Conservation (phyloP, 2,888 invertebrate genomes). For the Sylvicola fuscatus region DNA sequence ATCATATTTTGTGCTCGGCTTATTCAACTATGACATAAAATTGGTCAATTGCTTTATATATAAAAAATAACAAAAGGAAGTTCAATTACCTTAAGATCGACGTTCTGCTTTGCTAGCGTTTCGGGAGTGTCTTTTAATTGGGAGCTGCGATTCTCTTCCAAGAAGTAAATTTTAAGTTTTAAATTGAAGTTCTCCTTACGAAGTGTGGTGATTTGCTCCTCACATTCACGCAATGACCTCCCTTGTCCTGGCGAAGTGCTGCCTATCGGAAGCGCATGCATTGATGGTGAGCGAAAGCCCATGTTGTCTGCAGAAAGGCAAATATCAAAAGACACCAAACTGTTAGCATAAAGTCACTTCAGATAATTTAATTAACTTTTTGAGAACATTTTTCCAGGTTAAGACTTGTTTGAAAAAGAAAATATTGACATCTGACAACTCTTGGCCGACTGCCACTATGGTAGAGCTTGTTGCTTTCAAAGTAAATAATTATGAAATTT, state of each 20-base stretch:
- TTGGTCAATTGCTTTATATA: background rate
- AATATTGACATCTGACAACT: too few relatives aligned
- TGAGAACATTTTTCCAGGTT: too few relatives aligned
- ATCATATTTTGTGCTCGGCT: background rate
- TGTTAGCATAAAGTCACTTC: slow-evolving; percentile 2
- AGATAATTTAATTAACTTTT: too few relatives aligned
- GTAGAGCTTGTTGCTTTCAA: too few relatives aligned
- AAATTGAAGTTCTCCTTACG: slow-evolving; percentile 86
- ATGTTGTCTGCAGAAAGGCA: slow-evolving; percentile 13
- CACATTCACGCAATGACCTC: slow-evolving; percentile 72
- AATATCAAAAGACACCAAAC: slow-evolving; percentile 3
- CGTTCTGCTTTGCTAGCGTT: slow-evolving; percentile 34
- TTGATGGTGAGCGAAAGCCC: slow-evolving; percentile 15
- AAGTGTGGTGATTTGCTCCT: slow-evolving; percentile 61
- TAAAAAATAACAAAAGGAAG: background rate
- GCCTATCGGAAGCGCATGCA: slow-evolving; percentile 8
- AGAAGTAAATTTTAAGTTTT: slow-evolving; percentile 74
- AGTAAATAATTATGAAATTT: too few relatives aligned
- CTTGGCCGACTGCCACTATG: too few relatives aligned
- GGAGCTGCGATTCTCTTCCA: slow-evolving; percentile 49
- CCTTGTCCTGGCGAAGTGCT: slow-evolving; percentile 30
- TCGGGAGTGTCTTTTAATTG: slow-evolving; percentile 15
- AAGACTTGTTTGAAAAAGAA: too few relatives aligned
- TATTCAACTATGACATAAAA: background rate
- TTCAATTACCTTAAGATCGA: slow-evolving; percentile 36